Evolutionary conservation across 2,113 vertebrate species (phyloP), one percentile per base, ranked within the genome.

Genomic region (Paramisgurnus dabryanus): DNA sequence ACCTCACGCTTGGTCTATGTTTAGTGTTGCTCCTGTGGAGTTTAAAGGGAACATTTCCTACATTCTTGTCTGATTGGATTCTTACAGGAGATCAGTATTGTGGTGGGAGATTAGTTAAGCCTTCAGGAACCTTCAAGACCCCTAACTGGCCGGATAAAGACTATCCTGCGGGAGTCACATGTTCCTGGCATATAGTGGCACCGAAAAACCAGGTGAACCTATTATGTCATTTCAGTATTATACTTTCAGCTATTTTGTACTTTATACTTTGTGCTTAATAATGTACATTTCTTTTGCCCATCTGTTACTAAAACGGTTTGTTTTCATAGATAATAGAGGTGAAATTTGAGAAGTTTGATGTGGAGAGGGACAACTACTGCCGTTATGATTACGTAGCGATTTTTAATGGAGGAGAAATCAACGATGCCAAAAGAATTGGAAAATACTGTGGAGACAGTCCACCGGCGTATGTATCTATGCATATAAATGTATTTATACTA

Each of bases 101-200:
- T 81, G 98, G 98, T 39, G 98, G 98, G 47, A 92, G 92, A 39
- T 86, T 99, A 86, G 92, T 96, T 76, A 96, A 95, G 84, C 92
- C 96, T 0, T 88, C 93, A 0, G 98, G 98, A 34, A 93, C 94
- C 76, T 98, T 99, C 84, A 94, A 97, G 88, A 98, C 98, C 0
- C 98, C 98, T 58, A 99, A 99, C 91, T 99, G 98, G 98, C 98
- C 98, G 0, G 96, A 99, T 60, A 93, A 95, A 71, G 98, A 99
- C 89, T 99, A 99, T 82, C 98, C 98, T 3, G 95, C 95, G 0
- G 97, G 97, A 8, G 97, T 99, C 83, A 95, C 95, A 66, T 99
- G 98, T 65, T 94, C 95, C 60, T 99, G 98, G 98, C 96, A 98
- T 87, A 97, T 99, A 45, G 86, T 97, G 1, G 98, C 97, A 43